Evolutionary conservation across 2,113 vertebrate species (phyloP).

Genomic region (Lontra canadensis): DNA sequence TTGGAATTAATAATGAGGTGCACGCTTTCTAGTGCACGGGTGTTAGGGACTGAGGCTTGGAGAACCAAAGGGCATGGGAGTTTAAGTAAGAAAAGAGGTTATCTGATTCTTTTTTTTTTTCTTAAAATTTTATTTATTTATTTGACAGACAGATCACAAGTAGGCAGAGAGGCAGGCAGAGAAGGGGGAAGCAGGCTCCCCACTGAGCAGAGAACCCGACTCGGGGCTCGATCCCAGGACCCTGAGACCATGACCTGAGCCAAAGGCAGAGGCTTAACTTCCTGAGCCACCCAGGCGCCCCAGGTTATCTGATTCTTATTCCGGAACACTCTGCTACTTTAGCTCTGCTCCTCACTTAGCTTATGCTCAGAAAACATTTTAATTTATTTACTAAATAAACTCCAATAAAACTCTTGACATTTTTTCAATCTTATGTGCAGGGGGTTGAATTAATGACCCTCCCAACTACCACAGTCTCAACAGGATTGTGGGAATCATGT

Average conservation of each 20-base stretch:
- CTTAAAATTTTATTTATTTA: too few relatives aligned
- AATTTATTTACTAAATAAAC: not conserved
- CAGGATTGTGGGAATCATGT: not conserved
- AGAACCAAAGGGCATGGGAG: accelerated
- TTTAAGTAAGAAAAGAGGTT: not conserved
- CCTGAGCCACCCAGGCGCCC: too few relatives aligned
- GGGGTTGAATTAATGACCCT: not conserved
- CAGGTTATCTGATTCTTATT: not conserved
- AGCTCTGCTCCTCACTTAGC: not conserved
- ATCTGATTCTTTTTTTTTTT: not conserved
- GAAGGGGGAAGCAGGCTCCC: too few relatives aligned
- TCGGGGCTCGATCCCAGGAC: too few relatives aligned
- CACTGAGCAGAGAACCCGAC: too few relatives aligned
- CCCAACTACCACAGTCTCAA: not conserved
- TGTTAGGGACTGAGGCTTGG: not conserved
- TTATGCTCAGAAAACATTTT: not conserved
- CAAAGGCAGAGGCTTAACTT: too few relatives aligned
- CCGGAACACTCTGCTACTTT: not conserved
- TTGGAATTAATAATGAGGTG: not conserved
- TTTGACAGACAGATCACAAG: too few relatives aligned
- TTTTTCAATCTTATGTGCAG: not conserved
- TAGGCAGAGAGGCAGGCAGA: too few relatives aligned
- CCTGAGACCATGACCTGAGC: too few relatives aligned
- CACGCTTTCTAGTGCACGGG: not conserved
- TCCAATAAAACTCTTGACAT: not conserved